These are phyloP conservation scores for Meloidogyne floridensis DNA, from an alignment of 1,140 invertebrate species.

Conservation along the genomic window DNA sequence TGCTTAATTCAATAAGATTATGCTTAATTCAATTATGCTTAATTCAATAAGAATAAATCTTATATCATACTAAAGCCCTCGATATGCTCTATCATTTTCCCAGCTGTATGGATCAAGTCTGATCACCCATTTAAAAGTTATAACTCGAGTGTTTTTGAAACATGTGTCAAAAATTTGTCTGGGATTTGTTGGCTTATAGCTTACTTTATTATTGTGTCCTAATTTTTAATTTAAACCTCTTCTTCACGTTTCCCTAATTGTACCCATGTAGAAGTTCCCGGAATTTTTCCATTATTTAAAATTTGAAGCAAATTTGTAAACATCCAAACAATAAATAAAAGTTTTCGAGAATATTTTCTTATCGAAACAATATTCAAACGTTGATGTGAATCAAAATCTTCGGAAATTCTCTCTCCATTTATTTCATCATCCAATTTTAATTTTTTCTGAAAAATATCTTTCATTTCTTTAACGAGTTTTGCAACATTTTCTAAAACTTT, in stretches of 20 bases:
- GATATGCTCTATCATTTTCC: too few relatives aligned
- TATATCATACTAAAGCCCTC: too few relatives aligned
- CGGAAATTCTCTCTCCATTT: background rate
- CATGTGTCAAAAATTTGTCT: too few relatives aligned
- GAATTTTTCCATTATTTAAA: background rate
- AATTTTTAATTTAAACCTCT: background rate
- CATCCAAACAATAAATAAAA: conserved; percentile 6
- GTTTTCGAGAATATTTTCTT: background rate
- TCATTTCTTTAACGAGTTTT: background rate
- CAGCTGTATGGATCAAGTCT: too few relatives aligned
- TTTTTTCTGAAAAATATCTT: conserved; percentile 3
- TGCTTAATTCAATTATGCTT: too few relatives aligned
- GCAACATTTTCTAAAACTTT: background rate
- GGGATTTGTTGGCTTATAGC: too few relatives aligned
- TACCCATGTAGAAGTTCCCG: background rate
- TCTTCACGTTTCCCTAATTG: background rate
- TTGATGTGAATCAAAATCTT: background rate
- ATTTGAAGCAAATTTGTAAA: background rate
- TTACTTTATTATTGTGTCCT: too few relatives aligned
- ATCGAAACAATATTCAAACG: background rate
- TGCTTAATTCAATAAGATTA: too few relatives aligned
- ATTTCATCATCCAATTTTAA: background rate
- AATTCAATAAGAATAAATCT: too few relatives aligned
- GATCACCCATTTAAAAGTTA: too few relatives aligned
- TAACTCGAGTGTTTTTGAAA: too few relatives aligned